These are phyloP conservation scores for Pollenia amentaria DNA, from an alignment of 2,888 invertebrate species.

Conservation along the genomic window DNA sequence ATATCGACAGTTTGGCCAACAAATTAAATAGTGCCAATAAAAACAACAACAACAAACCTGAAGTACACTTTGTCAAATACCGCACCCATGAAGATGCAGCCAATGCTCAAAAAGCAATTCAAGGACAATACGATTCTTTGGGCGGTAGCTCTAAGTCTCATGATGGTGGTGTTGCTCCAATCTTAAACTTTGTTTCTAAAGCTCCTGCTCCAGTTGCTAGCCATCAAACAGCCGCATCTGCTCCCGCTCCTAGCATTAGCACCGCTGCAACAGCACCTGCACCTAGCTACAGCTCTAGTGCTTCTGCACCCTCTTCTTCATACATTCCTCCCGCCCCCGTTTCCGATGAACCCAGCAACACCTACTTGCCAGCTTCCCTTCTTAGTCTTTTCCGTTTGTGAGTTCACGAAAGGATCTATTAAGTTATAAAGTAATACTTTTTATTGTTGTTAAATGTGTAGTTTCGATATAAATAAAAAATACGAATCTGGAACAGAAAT, in stretches of 20 bases:
- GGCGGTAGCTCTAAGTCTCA: constrained; percentile 78
- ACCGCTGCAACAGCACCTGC: constrained; percentile 71
- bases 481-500: not conserved
- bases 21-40: constrained; percentile 76
- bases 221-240: not conserved
- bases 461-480: constrained; percentile 20
- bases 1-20: constrained; percentile 79
- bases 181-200: constrained; percentile 81
- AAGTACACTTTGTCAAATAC: constrained; percentile 83
- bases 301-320: constrained; percentile 11
- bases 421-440: not conserved
- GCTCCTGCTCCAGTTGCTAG: constrained; percentile 69
- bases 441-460: constrained; percentile 47
- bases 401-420: constrained; percentile 10
- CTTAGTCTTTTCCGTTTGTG: constrained; percentile 67
- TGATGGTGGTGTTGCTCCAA: constrained; percentile 81
- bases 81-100: constrained; percentile 82
- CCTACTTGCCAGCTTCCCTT: constrained; percentile 64
- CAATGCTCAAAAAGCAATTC: constrained; percentile 81
- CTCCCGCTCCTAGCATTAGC: constrained; percentile 62
- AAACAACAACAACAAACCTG: constrained; percentile 75
- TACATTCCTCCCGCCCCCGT: constrained; percentile 24
- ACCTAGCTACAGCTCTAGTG: constrained; percentile 63
- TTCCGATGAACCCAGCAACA: constrained; percentile 35
- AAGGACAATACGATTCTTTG: constrained; percentile 80